Base-by-base conservation (phyloP, 2,888 invertebrate species). In the Tenthredo amoena region DNA sequence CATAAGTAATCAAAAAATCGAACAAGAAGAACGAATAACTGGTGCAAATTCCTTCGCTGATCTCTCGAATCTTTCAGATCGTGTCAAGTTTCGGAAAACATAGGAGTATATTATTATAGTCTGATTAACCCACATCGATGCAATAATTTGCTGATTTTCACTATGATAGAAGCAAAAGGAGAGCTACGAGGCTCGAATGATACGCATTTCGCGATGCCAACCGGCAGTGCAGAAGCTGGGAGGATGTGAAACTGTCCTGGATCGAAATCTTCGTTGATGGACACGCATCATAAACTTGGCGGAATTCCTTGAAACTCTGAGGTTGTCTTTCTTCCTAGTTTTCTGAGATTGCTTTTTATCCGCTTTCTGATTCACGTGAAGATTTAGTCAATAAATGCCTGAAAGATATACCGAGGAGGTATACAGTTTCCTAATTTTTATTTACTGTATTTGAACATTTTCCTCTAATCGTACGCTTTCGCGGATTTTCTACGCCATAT, bases 241-340 rank as follows among this genome's bases (percentile, higher is more conserved):
- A 77, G 34, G 34, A 77, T 77, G 77, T 77, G 77, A 77, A 77
- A 77, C 55, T 77, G 77, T 77, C 77, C 77, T 77, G 77, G 50
- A 77, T 77, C 77, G 31, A 34, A 77, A 55, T 77, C 77, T 77
- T 50, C 55, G 31, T 9, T 34, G 77, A 77, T 55, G 50, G 55
- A 34, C 55, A 77, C 34, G 34, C 77, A 21, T 55, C 50, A 55
- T 77, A 40, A 50, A 55, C 55, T 77, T 40, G 4, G 10, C 4
- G 77, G 77, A 77, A 77, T 77, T 55, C 21, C 31, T 77, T 77
- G 55, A n/a, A 31, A 18, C 34, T 55, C 31, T 18, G 31, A 9
- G 31, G n/a, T 77, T 77, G 34, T 31, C 18, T n/a, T 77, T 77
- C 34, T 31, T 34, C 34, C 15, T 68, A 55, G 50, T 77, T 50